Base-by-base conservation (phyloP, 1,140 invertebrate species). In the Rhyzopertha dominica region DNA sequence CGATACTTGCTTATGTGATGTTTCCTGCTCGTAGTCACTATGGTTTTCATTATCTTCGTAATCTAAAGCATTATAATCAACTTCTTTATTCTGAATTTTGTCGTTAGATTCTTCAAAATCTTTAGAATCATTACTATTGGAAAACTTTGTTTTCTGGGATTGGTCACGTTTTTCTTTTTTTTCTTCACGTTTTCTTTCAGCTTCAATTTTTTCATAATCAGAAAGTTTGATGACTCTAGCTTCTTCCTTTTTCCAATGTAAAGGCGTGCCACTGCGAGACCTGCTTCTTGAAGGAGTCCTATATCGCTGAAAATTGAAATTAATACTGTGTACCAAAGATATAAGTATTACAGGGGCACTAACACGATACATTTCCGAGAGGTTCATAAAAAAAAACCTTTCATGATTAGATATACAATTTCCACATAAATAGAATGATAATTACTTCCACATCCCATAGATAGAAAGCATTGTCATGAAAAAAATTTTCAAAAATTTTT, bases 221-320 rank as follows among this genome's bases (percentile, higher is more conserved):
- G 84, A 83, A 1, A 88, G 68, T 60, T 88, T 86, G 22, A 91
- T 85, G 28, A 86, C 85, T 46, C 87, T 74, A 23, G 81, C 77
- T 67, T 90, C 86, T 39, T 87, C 90, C 63, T 89, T 83, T 28
- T 82, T 79, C 90, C 90, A 94, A 69, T 94, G 90, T 8, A 88
- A 84, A 7, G 90, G 90, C 8, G 90, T 95, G 14, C 77, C 76
- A 62, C 89, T 93, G 41, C 87, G 75, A 0, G 85, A 89, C 22
- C 86, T 74, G 9, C 87, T 87, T 45, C 75, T 59, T 3, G 76
- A 78, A n/a, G 87, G 86, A 1, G 89, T 91, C 47, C 84, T 79
- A 67, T 86, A 92, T 29, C 89, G 78, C 86, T 91, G 65, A 26
- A 50, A 44, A 13, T n/a, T n/a, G n/a, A n/a, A n/a, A n/a, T n/a